Conservation (phyloP, 1,140 invertebrate species). For the Gryon sp. region DNA sequence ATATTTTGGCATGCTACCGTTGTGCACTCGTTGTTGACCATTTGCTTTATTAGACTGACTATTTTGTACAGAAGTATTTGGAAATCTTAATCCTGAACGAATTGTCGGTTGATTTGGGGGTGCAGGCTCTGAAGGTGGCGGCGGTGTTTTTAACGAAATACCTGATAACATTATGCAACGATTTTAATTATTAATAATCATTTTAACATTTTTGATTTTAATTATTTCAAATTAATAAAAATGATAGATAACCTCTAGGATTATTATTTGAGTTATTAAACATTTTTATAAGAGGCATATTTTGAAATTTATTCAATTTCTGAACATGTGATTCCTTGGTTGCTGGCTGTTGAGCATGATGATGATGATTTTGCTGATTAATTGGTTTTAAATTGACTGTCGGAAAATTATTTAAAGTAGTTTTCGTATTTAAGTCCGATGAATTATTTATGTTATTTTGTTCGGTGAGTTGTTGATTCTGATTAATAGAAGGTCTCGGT, state of each 20-base stretch:
- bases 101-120: slow-evolving; percentile 78
- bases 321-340: neutral
- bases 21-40: slow-evolving; percentile 4
- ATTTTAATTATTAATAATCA: slow-evolving; percentile 10
- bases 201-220: too few relatives aligned
- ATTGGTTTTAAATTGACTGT: slow-evolving; percentile 5
- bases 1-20: slow-evolving; percentile 20
- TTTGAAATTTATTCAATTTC: slow-evolving; percentile 58
- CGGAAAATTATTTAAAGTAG: neutral
- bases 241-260: slow-evolving; percentile 27
- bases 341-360: neutral
- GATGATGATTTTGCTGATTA: neutral
- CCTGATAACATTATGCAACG: neutral
- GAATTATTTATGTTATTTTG: slow-evolving; percentile 31
- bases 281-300: slow-evolving; percentile 66
- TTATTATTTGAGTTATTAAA: slow-evolving; percentile 62
- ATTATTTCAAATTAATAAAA: too few relatives aligned
- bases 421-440: neutral
- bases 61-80: slow-evolving; percentile 39
- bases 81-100: slow-evolving; percentile 68
- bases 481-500: slow-evolving; percentile 20
- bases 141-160: slow-evolving; percentile 74
- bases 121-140: slow-evolving; percentile 80
- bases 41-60: slow-evolving; percentile 5
- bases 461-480: slow-evolving; percentile 10